Percentiles rank a stretch among this genome's conserved stretches.
These are phyloP conservation scores for Phocoena phocoena DNA, from an alignment of 2,113 vertebrate species.

Conservation along the genomic window DNA sequence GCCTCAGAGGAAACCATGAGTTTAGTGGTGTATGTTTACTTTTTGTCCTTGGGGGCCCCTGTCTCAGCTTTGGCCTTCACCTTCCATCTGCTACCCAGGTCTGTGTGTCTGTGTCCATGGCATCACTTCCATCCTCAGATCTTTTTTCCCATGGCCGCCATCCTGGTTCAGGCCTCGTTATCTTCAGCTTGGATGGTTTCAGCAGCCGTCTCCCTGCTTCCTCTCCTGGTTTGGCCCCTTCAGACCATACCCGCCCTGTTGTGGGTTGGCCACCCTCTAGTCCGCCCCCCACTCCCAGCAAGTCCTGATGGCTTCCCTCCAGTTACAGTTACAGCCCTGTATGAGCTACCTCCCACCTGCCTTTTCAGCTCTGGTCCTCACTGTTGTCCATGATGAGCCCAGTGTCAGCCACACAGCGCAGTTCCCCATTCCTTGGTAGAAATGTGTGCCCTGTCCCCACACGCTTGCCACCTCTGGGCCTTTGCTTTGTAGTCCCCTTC, in stretches of 20 bases:
- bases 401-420: not conserved
- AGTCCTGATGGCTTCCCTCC: not conserved
- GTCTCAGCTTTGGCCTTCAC: not conserved
- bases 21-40: not conserved
- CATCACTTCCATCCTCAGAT: not conserved
- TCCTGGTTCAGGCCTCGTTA: not conserved
- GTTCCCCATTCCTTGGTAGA: not conserved
- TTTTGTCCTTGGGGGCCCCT: not conserved
- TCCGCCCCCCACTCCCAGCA: fast-evolving
- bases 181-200: not conserved
- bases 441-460: too few relatives aligned
- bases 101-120: not conserved
- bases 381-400: not conserved
- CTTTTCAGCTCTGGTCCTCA: not conserved
- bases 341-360: not conserved
- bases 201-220: not conserved
- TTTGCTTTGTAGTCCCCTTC: not conserved
- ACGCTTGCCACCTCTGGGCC: not conserved
- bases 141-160: not conserved
- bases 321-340: not conserved
- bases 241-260: not conserved
- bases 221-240: not conserved
- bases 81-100: not conserved
- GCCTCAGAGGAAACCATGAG: not conserved
- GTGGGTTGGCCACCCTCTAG: not conserved